Evolutionary conservation across 1,140 invertebrate species (phyloP).

Genomic region (Helicorthomorpha holstii): DNA sequence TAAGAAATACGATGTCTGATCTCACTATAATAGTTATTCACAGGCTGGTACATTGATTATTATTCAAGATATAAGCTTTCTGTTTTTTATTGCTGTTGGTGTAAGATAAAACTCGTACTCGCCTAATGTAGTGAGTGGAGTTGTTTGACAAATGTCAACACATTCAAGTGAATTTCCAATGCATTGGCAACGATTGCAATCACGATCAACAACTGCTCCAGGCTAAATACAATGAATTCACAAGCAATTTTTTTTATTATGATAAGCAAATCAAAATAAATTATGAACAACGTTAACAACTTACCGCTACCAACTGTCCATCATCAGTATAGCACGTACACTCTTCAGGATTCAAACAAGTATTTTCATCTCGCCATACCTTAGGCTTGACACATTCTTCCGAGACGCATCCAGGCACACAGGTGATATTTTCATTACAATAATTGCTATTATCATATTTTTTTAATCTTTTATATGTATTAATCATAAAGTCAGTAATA

Average conservation of each 20-base stretch:
- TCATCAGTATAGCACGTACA: constrained; percentile 17
- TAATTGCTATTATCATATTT: not conserved
- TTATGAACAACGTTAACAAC: constrained; percentile 1
- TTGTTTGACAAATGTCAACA: too few species aligned
- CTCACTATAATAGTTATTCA: too few species aligned
- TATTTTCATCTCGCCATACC: constrained; percentile 44
- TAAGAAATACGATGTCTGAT: too few species aligned
- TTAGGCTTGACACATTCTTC: constrained; percentile 22
- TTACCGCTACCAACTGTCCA: constrained; percentile 42
- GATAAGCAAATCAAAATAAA: constrained; percentile 10
- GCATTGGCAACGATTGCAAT: constrained; percentile 54
- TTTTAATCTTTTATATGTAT: too few species aligned
- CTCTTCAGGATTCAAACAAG: constrained; percentile 39
- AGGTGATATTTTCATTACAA: constrained; percentile 16
- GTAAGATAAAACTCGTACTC: too few species aligned
- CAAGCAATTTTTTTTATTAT: too few species aligned
- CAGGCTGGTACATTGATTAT: too few species aligned
- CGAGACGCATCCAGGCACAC: constrained; percentile 29
- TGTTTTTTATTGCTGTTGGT: too few species aligned
- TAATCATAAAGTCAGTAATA: too few species aligned
- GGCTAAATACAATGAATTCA: constrained; percentile 29
- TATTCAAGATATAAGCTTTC: too few species aligned
- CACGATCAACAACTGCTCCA: constrained; percentile 33
- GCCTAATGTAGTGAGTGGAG: too few species aligned
- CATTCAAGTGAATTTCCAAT: constrained; percentile 51